These are phyloP conservation scores for Drosophila nigritarsus DNA, from an alignment of 2,888 invertebrate species.

Conservation along the genomic window DNA sequence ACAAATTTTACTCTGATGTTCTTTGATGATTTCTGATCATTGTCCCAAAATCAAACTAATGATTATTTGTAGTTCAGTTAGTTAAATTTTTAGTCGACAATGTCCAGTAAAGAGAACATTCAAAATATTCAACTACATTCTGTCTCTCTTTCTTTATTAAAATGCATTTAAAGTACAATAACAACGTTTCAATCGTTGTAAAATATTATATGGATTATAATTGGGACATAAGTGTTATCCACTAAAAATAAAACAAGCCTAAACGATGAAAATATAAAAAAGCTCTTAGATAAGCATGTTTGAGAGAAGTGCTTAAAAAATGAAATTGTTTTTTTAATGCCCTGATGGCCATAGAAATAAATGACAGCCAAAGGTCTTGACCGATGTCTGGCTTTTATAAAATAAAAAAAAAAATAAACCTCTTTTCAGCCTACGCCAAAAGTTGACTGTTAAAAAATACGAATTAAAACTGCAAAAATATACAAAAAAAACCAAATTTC, in stretches of 20 bases:
- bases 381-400: conserved; percentile 32
- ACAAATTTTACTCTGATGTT: too few species aligned
- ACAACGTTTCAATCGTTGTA: background rate
- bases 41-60: too few species aligned
- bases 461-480: conserved; percentile 53
- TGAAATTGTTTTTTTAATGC: background rate
- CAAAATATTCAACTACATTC: too few species aligned
- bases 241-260: background rate
- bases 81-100: too few species aligned
- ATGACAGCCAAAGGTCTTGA: conserved; percentile 54
- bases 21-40: too few species aligned
- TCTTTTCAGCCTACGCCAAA: conserved; percentile 5
- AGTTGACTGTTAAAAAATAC: conserved; percentile 32
- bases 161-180: background rate
- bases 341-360: conserved; percentile 5
- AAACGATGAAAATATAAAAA: background rate
- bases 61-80: too few species aligned
- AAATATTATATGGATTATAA: background rate
- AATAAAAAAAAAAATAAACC: background rate
- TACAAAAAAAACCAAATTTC: conserved; percentile 49
- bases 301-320: background rate
- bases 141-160: too few species aligned
- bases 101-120: too few species aligned
- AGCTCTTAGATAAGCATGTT: background rate
- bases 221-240: background rate